These are phyloP conservation scores for Luperina nickerlii DNA, from an alignment of 2,888 invertebrate species.

Conservation along the genomic window DNA sequence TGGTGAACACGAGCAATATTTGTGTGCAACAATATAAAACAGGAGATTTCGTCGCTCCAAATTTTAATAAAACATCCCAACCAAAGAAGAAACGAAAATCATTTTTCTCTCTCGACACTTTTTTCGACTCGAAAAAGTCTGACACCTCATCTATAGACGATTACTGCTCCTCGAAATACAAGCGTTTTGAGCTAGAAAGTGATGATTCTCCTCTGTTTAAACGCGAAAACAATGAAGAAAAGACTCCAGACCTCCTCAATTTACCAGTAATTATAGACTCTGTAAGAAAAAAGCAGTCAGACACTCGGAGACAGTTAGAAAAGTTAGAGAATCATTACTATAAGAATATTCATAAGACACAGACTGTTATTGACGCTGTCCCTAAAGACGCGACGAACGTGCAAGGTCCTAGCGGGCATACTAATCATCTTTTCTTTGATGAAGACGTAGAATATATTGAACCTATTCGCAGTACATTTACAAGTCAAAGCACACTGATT, in stretches of 20 bases:
- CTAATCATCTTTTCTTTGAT: conserved; percentile 83
- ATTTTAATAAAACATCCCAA: conserved; percentile 83
- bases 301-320: conserved; percentile 86
- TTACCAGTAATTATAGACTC: conserved; percentile 87
- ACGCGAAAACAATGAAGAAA: conserved; percentile 79
- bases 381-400: conserved; percentile 86
- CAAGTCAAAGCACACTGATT: conserved; percentile 88
- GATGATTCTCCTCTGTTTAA: conserved; percentile 88
- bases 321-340: conserved; percentile 88
- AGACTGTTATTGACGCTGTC: conserved; percentile 85
- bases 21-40: conserved; percentile 82
- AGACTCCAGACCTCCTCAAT: conserved; percentile 87
- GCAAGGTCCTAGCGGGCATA: conserved; percentile 85
- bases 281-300: conserved; percentile 86
- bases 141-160: conserved; percentile 88
- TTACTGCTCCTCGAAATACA: conserved; percentile 89
- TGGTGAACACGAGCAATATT: conserved; percentile 85
- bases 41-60: conserved; percentile 79
- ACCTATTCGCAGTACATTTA: conserved; percentile 87
- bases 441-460: conserved; percentile 89
- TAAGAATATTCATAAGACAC: conserved; percentile 82
- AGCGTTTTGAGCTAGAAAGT: conserved; percentile 88
- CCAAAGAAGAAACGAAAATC: conserved; percentile 88
- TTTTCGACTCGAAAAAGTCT: conserved; percentile 88
- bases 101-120: conserved; percentile 89